Percentiles rank a stretch among this genome's conserved stretches.
Conservation (phyloP, 2,113 vertebrate genomes). For the Ahaetulla prasina region DNA sequence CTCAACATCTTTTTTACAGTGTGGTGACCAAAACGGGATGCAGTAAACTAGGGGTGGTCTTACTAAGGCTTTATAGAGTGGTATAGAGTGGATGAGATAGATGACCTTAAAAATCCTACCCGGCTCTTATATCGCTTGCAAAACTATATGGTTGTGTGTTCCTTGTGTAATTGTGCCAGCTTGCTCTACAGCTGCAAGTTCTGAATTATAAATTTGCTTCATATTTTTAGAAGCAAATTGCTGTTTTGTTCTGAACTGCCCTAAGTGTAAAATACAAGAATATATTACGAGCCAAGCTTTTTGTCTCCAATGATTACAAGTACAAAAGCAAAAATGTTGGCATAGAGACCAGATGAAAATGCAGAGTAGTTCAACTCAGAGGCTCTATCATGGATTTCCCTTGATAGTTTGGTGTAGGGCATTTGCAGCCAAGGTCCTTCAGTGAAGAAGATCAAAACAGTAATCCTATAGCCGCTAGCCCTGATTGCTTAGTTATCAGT, state of each 20-base stretch:
- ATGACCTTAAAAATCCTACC: no score
- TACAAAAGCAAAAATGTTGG: neutral
- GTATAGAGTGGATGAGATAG: no score
- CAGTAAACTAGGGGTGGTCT: no score
- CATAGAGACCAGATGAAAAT: neutral
- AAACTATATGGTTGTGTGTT: neutral
- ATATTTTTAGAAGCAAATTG: slow-evolving; percentile 18
- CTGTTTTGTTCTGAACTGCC: neutral
- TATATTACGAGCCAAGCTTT: neutral
- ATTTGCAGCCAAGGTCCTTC: neutral
- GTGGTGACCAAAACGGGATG: no score
- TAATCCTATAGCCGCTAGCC: neutral
- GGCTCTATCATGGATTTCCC: neutral
- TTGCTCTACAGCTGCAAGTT: slow-evolving; percentile 35
- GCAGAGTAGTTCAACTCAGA: neutral
- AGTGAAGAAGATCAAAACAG: neutral
- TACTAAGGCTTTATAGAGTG: no score
- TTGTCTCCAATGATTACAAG: neutral
- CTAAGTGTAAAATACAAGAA: neutral
- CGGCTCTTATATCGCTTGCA: neutral
- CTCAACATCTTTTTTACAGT: no score
- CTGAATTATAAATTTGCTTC: slow-evolving; percentile 28
- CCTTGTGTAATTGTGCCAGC: slow-evolving; percentile 6
- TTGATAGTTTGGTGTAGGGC: neutral
- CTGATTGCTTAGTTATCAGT: neutral